Base-by-base conservation (phyloP, 2,113 vertebrate species). In the Trogon surrucura region DNA sequence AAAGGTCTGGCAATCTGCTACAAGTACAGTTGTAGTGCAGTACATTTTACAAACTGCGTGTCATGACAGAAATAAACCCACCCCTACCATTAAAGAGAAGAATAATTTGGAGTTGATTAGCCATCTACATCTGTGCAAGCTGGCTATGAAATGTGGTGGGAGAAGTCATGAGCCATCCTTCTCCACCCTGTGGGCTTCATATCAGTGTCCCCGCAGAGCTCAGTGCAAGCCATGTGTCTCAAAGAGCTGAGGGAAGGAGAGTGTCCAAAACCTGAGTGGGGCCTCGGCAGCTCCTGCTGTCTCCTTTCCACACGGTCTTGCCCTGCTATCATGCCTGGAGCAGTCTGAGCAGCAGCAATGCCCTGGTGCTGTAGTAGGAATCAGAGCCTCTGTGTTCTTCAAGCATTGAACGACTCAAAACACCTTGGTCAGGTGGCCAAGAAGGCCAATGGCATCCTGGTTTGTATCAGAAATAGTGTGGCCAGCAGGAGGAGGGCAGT, bases 51-150 rank as follows among this genome's bases (percentile, higher is more conserved):
- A 66, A 89, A 67, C 34, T 60, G 73, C 45, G 25, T 20, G 30
- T 50, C 83, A 47, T 60, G 73, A 70, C 32, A 93, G 87, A 75
- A 93, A 84, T 32, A 77, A 88, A 77, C 20, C 21, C 61, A 61
- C 30, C 27, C 30, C 41, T 72, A 72, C 18, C 13, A 30, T 66
- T 80, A 71, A 30, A 80, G n/a, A 65, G 34, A 56, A 91, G 47
- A 45, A 30, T 69, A 60, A 56, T 77, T 80, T 71, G 47, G 32
- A 8, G 5, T 32, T 51, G 34, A 47, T 84, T 71, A 61, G 41
- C 51, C 51, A 25, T 84, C 84, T 91, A 70, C 23, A 51, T 83
- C 53, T n/a, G 64, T 71, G 57, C 57, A 80, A 75, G 30, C 38
- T 60, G 64, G 32, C 47, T 51, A 26, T 0, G 7, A 30, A 66